phyloP scores from a whole-genome alignment of 2,888 invertebrate species.

The Dinocampus coccinellae region DNA sequence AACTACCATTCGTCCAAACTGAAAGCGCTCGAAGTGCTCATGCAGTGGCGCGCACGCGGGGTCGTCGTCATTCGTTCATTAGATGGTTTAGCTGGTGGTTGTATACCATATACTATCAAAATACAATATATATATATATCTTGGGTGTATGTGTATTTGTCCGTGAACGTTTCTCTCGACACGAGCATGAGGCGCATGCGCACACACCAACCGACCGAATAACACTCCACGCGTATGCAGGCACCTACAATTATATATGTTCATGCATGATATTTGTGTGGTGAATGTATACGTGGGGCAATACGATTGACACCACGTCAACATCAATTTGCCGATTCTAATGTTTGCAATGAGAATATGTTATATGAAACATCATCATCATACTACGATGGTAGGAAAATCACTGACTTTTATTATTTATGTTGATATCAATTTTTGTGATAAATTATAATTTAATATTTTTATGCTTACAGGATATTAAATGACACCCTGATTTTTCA shows the following conservation, averaged over 20 bases:
- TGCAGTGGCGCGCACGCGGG: slow-evolving; percentile 9
- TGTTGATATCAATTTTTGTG: too few species aligned
- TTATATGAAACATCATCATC: slow-evolving; percentile 6
- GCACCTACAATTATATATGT: not conserved
- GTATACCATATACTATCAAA: not conserved
- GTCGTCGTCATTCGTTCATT: slow-evolving; percentile 20
- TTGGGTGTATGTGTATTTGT: not conserved
- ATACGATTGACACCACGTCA: slow-evolving; percentile 42
- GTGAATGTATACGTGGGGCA: slow-evolving; percentile 42
- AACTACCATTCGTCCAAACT: not conserved
- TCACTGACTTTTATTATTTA: too few species aligned
- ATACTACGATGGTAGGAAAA: too few species aligned
- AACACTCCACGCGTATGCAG: not conserved
- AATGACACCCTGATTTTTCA: too few species aligned
- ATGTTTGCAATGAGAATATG: slow-evolving; percentile 7
- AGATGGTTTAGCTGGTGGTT: slow-evolving; percentile 24
- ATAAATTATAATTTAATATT: too few species aligned
- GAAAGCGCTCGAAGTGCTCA: not conserved
- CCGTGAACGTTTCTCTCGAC: not conserved
- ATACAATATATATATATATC: not conserved
- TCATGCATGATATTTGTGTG: not conserved
- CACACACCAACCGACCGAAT: not conserved
- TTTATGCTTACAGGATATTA: too few species aligned
- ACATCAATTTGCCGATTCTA: slow-evolving; percentile 26
- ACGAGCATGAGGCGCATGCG: not conserved